Evolutionary conservation across 2,888 invertebrate genomes (phyloP).

Genomic region (Ypsolopha sequella): DNA sequence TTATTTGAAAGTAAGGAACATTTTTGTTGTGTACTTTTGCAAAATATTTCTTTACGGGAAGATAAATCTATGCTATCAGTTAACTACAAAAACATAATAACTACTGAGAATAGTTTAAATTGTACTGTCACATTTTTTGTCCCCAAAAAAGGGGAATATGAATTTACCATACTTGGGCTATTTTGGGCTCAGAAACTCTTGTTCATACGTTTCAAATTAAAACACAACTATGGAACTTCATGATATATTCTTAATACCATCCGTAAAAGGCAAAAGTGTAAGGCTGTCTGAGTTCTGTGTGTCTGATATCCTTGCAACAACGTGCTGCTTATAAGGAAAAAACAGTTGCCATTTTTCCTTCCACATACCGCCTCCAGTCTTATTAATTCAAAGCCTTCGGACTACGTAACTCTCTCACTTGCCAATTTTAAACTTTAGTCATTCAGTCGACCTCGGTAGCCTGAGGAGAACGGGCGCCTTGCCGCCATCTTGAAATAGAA

Average conservation of each 20-base stretch:
- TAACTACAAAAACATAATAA: too few relatives aligned
- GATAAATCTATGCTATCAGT: too few relatives aligned
- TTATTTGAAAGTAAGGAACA: too few relatives aligned
- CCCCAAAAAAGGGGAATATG: too few relatives aligned
- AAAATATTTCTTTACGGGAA: too few relatives aligned
- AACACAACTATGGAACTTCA: too few relatives aligned
- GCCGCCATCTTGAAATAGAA: constrained; percentile 33
- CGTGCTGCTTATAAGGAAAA: constrained; percentile 18
- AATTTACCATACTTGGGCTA: too few relatives aligned
- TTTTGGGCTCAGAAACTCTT: too few relatives aligned
- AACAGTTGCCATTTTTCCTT: constrained; percentile 51
- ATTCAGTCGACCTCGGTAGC: constrained; percentile 60
- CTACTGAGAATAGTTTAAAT: too few relatives aligned
- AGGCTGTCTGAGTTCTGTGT: not conserved
- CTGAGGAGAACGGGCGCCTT: constrained; percentile 32
- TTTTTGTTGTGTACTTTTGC: too few relatives aligned
- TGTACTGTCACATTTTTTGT: too few relatives aligned
- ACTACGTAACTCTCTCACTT: constrained; percentile 44
- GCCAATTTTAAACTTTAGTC: constrained; percentile 20
- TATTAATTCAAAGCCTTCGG: constrained; percentile 31
- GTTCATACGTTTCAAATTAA: too few relatives aligned
- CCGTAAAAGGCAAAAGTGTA: not conserved
- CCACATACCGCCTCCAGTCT: constrained; percentile 46
- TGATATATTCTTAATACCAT: not conserved
- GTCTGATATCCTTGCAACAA: not conserved